These are phyloP conservation scores for Phragmatobia fuliginosa DNA, from an alignment of 2,888 invertebrate genomes.

Conservation along the genomic window DNA sequence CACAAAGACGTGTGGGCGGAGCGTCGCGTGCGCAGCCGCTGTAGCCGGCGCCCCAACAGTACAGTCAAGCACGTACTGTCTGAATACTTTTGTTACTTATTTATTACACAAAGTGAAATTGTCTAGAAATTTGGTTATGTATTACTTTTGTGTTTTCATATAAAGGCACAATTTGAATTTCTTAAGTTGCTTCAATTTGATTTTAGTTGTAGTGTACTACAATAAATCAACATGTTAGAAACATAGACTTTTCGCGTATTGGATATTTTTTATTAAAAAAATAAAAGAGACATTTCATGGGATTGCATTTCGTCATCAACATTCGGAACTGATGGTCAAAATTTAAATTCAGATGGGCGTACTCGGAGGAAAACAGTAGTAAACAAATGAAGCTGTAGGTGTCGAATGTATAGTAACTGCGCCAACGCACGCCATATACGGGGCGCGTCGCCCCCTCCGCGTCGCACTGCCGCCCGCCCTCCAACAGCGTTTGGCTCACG, in stretches of 20 bases:
- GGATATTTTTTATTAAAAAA: background rate
- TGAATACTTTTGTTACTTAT: background rate
- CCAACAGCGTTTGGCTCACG: constrained; percentile 72
- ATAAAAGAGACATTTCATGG: no score
- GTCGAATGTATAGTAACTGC: constrained; percentile 62
- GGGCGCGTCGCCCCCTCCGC: constrained; percentile 58
- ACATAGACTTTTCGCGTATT: no score
- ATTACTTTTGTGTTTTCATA: background rate
- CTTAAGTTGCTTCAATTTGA: background rate
- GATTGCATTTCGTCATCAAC: background rate
- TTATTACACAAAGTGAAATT: background rate
- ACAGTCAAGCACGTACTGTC: constrained; percentile 47
- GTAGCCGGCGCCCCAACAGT: constrained; percentile 63
- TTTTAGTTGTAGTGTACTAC: background rate
- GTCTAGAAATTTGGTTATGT: background rate
- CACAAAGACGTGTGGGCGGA: constrained; percentile 64
- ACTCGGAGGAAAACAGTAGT: background rate
- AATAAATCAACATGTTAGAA: background rate
- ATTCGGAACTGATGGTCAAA: background rate
- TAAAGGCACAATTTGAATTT: background rate
- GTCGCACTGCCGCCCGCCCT: constrained; percentile 64
- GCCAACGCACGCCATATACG: constrained; percentile 77
- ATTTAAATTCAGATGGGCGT: background rate
- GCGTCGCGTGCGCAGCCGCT: constrained; percentile 65
- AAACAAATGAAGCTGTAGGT: constrained; percentile 36